Conservation (phyloP, 30 jellyfish, hydroid and myxozoan genomes). For the Hydractinia symbiolongicarpus region DNA sequence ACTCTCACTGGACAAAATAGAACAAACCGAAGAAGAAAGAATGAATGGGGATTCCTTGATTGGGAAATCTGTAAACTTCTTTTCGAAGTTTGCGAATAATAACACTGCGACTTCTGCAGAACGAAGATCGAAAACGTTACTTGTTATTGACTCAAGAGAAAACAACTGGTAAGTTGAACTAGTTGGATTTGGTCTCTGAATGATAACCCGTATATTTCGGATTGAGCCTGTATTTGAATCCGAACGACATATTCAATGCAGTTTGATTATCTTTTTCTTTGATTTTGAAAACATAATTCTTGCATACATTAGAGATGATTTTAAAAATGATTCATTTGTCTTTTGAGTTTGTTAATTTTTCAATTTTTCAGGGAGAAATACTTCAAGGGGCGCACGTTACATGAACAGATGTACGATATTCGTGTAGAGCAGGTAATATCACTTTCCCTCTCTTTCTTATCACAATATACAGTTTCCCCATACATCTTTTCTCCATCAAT, state of each 20-base stretch:
- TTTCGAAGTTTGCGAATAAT: slow-evolving; percentile 15
- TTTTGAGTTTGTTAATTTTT: background rate
- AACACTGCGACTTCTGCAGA: slow-evolving; percentile 29
- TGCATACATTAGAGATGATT: too few relatives aligned
- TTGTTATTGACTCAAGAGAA: slow-evolving; percentile 65
- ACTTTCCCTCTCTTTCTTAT: background rate
- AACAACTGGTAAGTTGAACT: slow-evolving; percentile 69
- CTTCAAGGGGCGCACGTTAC: slow-evolving; percentile 50
- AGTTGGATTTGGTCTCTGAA: background rate
- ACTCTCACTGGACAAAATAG: slow-evolving; percentile 17
- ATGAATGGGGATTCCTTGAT: background rate
- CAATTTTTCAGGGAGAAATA: slow-evolving; percentile 48
- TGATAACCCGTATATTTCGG: too few relatives aligned
- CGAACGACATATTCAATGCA: too few relatives aligned
- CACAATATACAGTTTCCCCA: background rate
- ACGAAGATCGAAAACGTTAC: slow-evolving; percentile 53
- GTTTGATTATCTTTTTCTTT: too few relatives aligned
- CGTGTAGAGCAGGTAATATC: slow-evolving; percentile 68
- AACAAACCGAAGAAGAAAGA: background rate
- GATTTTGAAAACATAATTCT: too few relatives aligned
- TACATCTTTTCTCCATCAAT: background rate
- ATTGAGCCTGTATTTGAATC: too few relatives aligned
- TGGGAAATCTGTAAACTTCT: slow-evolving; percentile 21
- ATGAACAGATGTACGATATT: slow-evolving; percentile 45
- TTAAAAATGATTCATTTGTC: too few relatives aligned